These are phyloP conservation scores for Gymnocypris eckloni DNA, from an alignment of 2,797 vertebrate species.

Conservation along the genomic window DNA sequence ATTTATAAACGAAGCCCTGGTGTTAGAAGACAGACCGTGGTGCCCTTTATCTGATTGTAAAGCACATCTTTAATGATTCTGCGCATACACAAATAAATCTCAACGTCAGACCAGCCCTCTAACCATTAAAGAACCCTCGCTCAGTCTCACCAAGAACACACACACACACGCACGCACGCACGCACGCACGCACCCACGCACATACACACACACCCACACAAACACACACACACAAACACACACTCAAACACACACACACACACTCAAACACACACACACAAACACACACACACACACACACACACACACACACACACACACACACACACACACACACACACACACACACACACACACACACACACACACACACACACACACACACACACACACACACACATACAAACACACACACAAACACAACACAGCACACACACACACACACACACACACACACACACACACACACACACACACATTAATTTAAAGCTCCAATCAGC, in stretches of 20 bases:
- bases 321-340: too few relatives aligned
- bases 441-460: constrained; percentile 40
- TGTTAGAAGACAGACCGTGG: constrained; percentile 2
- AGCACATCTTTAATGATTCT: constrained; percentile 63
- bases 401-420: neutral
- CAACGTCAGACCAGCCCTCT: constrained; percentile 78
- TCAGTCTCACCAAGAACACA: constrained; percentile 71
- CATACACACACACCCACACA: constrained; percentile 36
- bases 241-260: too few relatives aligned
- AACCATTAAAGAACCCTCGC: constrained; percentile 68
- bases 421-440: constrained; percentile 34
- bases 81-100: constrained; percentile 68
- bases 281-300: too few relatives aligned
- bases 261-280: too few relatives aligned
- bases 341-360: too few relatives aligned
- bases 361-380: too few relatives aligned
- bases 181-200: constrained; percentile 16
- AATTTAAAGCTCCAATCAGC: constrained; percentile 99
- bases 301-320: too few relatives aligned
- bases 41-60: constrained; percentile 59
- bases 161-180: constrained; percentile 29
- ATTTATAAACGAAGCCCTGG: constrained; percentile 2
- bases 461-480: constrained; percentile 67
- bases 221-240: neutral
- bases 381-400: too few relatives aligned